Evolutionary conservation across 2,888 invertebrate species (phyloP).

Genomic region (Pristionchus japonicus): DNA sequence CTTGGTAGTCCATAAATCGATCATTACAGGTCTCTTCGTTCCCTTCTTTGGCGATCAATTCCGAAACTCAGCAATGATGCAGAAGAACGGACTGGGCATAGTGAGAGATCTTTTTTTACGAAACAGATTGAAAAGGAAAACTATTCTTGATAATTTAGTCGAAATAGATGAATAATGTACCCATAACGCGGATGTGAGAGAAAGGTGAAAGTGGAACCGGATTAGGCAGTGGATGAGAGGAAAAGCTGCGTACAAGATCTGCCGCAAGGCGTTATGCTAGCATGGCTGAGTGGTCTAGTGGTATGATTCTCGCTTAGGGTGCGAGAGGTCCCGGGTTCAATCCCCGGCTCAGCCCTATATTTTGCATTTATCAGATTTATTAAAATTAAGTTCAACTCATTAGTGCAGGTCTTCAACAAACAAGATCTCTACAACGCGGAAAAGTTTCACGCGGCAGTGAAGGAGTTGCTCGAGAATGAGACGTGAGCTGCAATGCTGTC

Average conservation of each 20-base stretch:
- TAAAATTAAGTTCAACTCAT: neutral
- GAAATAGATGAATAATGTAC: too few relatives aligned
- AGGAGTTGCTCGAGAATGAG: neutral
- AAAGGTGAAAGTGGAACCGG: too few relatives aligned
- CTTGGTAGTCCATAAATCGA: too few relatives aligned
- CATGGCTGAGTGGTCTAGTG: constrained; percentile 75
- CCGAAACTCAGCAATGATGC: neutral
- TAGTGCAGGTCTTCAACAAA: constrained; percentile 4
- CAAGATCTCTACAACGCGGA: neutral
- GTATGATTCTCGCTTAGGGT: constrained; percentile 76
- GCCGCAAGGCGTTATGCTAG: neutral
- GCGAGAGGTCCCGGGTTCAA: constrained; percentile 76
- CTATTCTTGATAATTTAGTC: neutral
- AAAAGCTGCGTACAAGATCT: neutral
- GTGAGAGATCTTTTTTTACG: neutral
- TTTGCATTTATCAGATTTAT: neutral
- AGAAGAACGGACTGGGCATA: neutral
- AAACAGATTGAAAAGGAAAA: too few relatives aligned
- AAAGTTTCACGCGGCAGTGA: neutral
- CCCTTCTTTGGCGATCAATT: neutral
- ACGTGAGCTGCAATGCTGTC: neutral
- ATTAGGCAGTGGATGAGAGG: neutral
- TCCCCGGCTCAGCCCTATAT: constrained; percentile 65
- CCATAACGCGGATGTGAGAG: too few relatives aligned
- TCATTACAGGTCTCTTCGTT: neutral